Conservation (phyloP, 2,888 invertebrate genomes). For the Stenurella melanura region DNA sequence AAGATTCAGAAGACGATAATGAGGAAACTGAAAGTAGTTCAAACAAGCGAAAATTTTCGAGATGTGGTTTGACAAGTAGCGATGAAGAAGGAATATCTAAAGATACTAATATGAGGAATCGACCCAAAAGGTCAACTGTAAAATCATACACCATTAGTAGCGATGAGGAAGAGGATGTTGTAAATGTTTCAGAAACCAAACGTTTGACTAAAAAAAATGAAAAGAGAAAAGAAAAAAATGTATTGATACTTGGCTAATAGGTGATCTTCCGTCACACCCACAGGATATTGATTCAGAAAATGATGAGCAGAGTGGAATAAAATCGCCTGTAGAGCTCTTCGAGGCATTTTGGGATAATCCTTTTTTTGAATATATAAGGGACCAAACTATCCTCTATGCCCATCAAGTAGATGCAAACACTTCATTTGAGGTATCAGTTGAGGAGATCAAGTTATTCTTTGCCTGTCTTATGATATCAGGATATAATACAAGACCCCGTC, state of each 20-base stretch:
- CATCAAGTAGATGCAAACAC: slow-evolving; percentile 22
- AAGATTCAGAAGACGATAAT: slow-evolving; percentile 11
- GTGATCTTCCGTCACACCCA: background rate
- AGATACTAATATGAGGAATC: background rate
- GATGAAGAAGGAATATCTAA: background rate
- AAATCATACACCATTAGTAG: slow-evolving; percentile 15
- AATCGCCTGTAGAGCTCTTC: background rate
- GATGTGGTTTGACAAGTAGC: background rate
- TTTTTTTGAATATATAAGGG: slow-evolving; percentile 34
- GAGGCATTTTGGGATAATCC: background rate
- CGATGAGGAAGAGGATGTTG: slow-evolving; percentile 13
- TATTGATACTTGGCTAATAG: background rate
- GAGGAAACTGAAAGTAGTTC: background rate
- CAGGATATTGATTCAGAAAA: background rate
- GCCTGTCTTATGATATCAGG: slow-evolving; percentile 25
- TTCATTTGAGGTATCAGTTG: slow-evolving; percentile 20
- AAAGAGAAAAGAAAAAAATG: background rate
- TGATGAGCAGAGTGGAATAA: background rate
- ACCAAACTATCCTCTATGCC: slow-evolving; percentile 15
- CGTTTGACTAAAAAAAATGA: background rate
- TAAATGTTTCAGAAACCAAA: slow-evolving; percentile 11
- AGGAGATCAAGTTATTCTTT: slow-evolving; percentile 18
- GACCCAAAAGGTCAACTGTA: background rate
- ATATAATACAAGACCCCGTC: slow-evolving; percentile 10
- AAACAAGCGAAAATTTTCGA: background rate